phyloP scores from a whole-genome alignment of 2,797 vertebrate species.

The Spea hammondii region DNA sequence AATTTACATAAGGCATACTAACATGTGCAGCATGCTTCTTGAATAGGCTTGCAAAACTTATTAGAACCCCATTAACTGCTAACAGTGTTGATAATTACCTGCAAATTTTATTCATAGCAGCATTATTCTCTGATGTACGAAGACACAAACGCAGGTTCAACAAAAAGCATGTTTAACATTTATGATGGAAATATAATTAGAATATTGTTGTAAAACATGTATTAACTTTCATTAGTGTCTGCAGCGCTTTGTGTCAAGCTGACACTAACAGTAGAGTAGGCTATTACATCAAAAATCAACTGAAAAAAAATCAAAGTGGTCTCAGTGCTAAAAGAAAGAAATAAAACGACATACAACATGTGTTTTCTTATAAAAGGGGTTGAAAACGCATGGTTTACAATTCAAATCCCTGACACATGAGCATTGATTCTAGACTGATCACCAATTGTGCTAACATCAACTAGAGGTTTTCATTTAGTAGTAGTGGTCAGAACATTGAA shows the following conservation, averaged over 20 bases:
- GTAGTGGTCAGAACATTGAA: no score
- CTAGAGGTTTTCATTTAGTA: no score
- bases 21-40: no score
- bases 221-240: not conserved
- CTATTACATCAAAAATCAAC: not conserved
- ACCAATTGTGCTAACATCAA: no score
- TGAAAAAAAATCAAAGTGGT: no score
- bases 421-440: no score
- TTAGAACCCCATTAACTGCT: not conserved
- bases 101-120: not conserved
- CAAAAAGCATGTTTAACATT: slow-evolving; percentile 8
- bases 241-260: not conserved
- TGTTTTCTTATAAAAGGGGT: no score
- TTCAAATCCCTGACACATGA: no score
- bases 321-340: no score
- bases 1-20: no score
- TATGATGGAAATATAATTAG: slow-evolving; percentile 15
- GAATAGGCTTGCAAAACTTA: not conserved
- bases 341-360: no score
- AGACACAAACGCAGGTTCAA: slow-evolving; percentile 5
- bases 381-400: no score
- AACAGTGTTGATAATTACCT: not conserved
- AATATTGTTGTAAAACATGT: not conserved
- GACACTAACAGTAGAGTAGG: not conserved
- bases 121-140: not conserved